phyloP scores from a whole-genome alignment of 2,797 vertebrate species.

The Lateolabrax maculatus region DNA sequence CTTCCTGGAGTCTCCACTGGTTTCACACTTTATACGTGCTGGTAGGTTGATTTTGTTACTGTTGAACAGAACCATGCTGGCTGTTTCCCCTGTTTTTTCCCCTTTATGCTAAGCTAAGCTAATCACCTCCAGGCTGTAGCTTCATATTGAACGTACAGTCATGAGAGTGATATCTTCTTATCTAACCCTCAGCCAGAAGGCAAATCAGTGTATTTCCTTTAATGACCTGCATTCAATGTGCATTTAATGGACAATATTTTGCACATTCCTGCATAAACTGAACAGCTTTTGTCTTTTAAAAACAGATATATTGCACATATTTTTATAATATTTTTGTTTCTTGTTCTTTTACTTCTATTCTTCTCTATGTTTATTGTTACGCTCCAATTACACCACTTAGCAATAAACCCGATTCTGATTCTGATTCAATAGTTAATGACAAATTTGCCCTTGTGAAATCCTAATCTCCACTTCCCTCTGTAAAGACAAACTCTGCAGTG shows the following conservation, averaged over 20 bases:
- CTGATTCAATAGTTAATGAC: constrained; percentile 8
- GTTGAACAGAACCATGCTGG: neutral
- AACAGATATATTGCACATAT: no score
- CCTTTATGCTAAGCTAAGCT: neutral
- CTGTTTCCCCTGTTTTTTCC: neutral
- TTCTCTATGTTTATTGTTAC: no score
- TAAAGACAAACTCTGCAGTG: constrained; percentile 34
- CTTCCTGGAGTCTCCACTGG: neutral
- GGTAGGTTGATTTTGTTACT: neutral
- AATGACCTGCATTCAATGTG: constrained; percentile 10
- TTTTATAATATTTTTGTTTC: no score
- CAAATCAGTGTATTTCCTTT: neutral
- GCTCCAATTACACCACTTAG: no score
- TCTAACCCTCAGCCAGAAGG: neutral
- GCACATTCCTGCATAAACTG: no score
- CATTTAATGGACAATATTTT: no score
- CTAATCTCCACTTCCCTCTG: constrained; percentile 19
- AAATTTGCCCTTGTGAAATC: constrained; percentile 22
- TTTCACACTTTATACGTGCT: neutral
- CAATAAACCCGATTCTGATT: no score
- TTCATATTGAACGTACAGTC: neutral
- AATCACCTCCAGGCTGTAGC: neutral
- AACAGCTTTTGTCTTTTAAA: no score
- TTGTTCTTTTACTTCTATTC: no score
- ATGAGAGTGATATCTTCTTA: neutral